Evolutionary conservation across 2,888 invertebrate species (phyloP).

Genomic region (Aphodius sticticus): DNA sequence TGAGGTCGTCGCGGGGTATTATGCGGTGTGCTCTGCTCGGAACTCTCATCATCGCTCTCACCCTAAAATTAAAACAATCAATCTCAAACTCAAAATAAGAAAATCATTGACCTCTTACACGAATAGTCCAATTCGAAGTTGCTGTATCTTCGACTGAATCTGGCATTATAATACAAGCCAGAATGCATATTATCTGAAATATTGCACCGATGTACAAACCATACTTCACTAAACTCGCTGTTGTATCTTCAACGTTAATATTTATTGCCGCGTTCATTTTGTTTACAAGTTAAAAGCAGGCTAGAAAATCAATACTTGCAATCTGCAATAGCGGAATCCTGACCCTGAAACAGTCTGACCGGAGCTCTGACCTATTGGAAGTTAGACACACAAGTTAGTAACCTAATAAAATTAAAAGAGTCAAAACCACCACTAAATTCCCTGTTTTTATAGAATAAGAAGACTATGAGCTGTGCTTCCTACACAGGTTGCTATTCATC

Average conservation of each 20-base stretch:
- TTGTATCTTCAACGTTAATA: constrained; percentile 73
- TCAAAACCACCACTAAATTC: no score
- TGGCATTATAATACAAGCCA: constrained; percentile 82
- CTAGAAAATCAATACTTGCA: neutral
- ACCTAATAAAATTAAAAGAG: no score
- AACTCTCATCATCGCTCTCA: constrained; percentile 78
- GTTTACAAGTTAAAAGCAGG: neutral
- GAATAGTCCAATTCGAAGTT: constrained; percentile 58
- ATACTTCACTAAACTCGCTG: constrained; percentile 78
- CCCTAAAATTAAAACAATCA: constrained; percentile 54
- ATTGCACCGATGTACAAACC: constrained; percentile 86
- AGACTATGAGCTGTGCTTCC: no score
- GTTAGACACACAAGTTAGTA: no score
- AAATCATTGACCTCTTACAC: constrained; percentile 56
- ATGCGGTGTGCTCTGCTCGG: constrained; percentile 76
- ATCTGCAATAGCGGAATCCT: no score
- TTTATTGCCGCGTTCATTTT: constrained; percentile 60
- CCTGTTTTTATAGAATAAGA: no score
- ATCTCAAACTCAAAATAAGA: neutral
- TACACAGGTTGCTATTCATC: no score
- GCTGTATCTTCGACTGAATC: constrained; percentile 63
- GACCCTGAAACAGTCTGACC: no score
- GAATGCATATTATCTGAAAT: constrained; percentile 85
- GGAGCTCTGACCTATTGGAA: no score
- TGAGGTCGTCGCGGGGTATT: constrained; percentile 72